Evolutionary conservation across 2,888 invertebrate genomes (phyloP), one percentile per base, ranked within the genome.

Genomic region (Odontocolon sp.): DNA sequence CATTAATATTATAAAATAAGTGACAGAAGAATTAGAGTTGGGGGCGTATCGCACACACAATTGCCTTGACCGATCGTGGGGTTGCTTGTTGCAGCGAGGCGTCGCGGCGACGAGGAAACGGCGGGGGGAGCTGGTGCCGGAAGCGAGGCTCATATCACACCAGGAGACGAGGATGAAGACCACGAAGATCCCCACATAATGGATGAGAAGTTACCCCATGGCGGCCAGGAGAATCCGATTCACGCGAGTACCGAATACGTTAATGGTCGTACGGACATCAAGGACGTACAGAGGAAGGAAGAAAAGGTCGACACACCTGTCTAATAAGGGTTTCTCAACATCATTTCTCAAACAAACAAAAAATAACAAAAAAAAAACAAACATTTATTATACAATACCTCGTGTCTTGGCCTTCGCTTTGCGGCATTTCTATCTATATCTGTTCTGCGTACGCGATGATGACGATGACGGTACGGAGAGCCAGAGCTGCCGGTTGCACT

Each of bases 41-140:
- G 47, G 47, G 23, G 47, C 47, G 8, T 18, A 6, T 82, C 74
- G 79, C 81, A 83, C 82, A 83, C 81, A 82, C 83, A 80, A 82
- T 87, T 88, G 89, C 89, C 89, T 89, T 89, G 88, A 89, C 89
- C 89, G 89, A 89, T 88, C 80, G 88, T 89, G 90, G 89, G 89
- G 90, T 90, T 90, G 90, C 90, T 90, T 90, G 90, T 90, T 90
- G 85, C 90, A 89, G 90, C 90, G 86, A 90, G 90, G 82, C 90
- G 90, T 85, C 88, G 90, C 87, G 92, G 92, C 84, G 89, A 90
- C 82, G 90, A 90, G 89, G 93, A 93, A 81, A 91, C 93, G 33
- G 92, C 93, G 85, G 93, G 92, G 86, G 93, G 92, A 80, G 91
- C 92, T 54, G 93, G 93, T 85, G 93, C 93, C 85, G 93, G 90